phyloP scores from a whole-genome alignment of 1,140 invertebrate species.

The Oncopeltus fasciatus region DNA sequence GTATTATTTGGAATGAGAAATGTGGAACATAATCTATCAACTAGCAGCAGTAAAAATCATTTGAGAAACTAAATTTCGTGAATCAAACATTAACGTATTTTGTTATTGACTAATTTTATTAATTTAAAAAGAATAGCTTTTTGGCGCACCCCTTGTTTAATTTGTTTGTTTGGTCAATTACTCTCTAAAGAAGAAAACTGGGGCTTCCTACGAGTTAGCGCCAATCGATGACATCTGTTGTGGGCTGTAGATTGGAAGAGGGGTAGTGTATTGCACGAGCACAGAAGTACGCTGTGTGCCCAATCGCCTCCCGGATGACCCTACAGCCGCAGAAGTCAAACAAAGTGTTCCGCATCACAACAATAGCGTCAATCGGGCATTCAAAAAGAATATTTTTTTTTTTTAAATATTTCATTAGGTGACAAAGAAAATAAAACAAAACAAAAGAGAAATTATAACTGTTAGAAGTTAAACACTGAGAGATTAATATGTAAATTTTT shows the following conservation, averaged over 20 bases:
- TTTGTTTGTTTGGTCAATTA: constrained; percentile 1
- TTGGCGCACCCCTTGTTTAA: neutral
- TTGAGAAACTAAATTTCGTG: constrained; percentile 1
- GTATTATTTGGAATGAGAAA: too few relatives aligned
- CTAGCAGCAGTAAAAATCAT: neutral
- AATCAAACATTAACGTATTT: neutral
- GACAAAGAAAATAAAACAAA: neutral
- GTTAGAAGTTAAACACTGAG: neutral
- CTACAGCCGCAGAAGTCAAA: constrained; percentile 10
- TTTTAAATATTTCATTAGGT: neutral
- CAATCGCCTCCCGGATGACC: constrained; percentile 1
- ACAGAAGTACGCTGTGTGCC: neutral
- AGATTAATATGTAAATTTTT: neutral
- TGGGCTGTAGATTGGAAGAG: constrained; percentile 5
- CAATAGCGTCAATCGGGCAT: constrained; percentile 2
- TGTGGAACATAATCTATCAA: too few relatives aligned
- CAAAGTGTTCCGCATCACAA: constrained; percentile 11
- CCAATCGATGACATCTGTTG: constrained; percentile 6
- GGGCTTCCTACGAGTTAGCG: constrained; percentile 3
- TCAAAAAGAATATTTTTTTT: constrained; percentile 5
- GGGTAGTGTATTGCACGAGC: neutral
- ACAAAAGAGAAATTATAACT: neutral
- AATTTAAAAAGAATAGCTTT: too few relatives aligned
- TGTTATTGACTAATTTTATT: too few relatives aligned
- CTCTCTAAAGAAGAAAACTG: constrained; percentile 4